A percentile compares a stretch with the other conserved stretches of the same genome.
phyloP scores from a whole-genome alignment of 2,797 vertebrate species.

The Lepilemur septentrionalis region DNA sequence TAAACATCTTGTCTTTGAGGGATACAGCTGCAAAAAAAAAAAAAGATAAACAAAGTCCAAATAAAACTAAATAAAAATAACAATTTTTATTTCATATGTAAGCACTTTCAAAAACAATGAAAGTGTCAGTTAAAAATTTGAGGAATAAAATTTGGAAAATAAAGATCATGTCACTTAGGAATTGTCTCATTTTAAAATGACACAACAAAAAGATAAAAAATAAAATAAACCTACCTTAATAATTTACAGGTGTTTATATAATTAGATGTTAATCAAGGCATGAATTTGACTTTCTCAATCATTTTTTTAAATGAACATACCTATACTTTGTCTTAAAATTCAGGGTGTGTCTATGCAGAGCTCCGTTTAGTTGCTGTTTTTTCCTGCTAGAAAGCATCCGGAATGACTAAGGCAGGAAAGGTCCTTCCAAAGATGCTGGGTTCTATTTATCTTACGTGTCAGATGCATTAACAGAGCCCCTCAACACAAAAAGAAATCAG shows the following conservation, averaged over 20 bases:
- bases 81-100: not conserved
- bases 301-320: not conserved
- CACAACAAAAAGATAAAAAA: not conserved
- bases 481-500: not conserved
- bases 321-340: not conserved
- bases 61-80: constrained; percentile 39
- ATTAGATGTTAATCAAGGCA: not conserved
- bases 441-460: accelerated
- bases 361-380: not conserved
- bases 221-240: not conserved
- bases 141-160: constrained; percentile 24
- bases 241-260: not conserved
- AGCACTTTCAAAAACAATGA: not conserved
- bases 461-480: not conserved
- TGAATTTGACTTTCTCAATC: not conserved
- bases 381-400: not conserved
- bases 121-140: not conserved
- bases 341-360: not conserved
- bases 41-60: not conserved
- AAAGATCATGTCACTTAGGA: not conserved
- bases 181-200: constrained; percentile 18
- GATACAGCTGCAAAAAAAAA: not conserved
- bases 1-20: not conserved
- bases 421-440: accelerated
- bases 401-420: not conserved